Base-by-base conservation (phyloP, 2,113 vertebrate species). In the Rhabdornis inornatus region DNA sequence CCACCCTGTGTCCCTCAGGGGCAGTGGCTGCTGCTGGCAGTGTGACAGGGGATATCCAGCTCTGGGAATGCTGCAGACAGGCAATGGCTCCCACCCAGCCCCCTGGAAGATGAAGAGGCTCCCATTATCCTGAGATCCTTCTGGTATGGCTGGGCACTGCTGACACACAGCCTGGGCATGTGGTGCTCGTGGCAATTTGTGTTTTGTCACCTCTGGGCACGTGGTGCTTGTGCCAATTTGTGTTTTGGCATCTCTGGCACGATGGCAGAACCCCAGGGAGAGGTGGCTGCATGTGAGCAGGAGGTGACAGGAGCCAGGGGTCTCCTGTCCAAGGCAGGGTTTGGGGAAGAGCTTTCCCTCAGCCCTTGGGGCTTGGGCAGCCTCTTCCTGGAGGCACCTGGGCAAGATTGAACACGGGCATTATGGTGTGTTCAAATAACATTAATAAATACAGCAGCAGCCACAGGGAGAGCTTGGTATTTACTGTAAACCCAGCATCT, bases 1-100 rank as follows among this genome's bases (percentile, higher is more conserved):
- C 33, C 23, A 45, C 15, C 25, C 79, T 70, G 50, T 18, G 83
- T 76, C 96, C 44, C 90, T 65, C 86, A 88, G 87, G 85, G 72
- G 45, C 90, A 52, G 94, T 44, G 53, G 96, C 96, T 79, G 96
- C 95, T 92, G 97, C 78, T 83, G 97, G 96, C 94, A 96, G 96
- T 83, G 20, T 81, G 97, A 95, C 96, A 95, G 94, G 97, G 74
- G 78, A 93, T 83, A 84, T 70, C 96, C 95, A 82, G 76, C 96
- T 85, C 97, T 90, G 90, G 95, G 96, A 91, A 91, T 92, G 97
- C 96, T 47, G 63, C 94, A 70, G 93, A 57, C 82, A 13, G 82
- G 79, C 92, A 28, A 50, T 40, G 53, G 85, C 94, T 95, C 87
- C 97, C 95, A 71, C 79, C 90, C 93, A 92, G 95, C 95, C 92